phyloP scores from a whole-genome alignment of 2,113 vertebrate genomes.

The Motacilla alba region DNA sequence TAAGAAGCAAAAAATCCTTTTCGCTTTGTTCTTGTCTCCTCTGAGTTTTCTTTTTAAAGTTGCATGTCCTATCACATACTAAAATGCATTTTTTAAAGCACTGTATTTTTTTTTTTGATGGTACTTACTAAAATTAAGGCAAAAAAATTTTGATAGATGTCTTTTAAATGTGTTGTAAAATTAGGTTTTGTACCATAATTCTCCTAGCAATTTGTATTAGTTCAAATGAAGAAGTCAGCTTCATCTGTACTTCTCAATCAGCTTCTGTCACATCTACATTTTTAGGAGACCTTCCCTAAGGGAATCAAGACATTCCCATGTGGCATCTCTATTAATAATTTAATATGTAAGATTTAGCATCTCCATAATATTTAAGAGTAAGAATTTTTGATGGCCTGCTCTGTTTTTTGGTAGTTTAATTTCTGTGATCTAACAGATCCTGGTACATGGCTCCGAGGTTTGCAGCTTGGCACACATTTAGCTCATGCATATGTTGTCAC shows the following conservation, averaged over 20 bases:
- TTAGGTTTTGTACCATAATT: neutral
- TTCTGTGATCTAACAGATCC: neutral
- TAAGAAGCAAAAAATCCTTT: neutral
- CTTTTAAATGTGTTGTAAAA: neutral
- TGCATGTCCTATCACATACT: neutral
- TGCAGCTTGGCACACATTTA: neutral
- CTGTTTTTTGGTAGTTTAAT: neutral
- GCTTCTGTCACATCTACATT: neutral
- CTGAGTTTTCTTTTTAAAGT: neutral
- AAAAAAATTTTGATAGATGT: neutral
- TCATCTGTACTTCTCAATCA: neutral
- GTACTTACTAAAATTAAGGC: neutral
- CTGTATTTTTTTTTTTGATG: neutral
- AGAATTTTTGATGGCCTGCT: neutral
- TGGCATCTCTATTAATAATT: neutral
- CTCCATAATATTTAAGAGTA: neutral
- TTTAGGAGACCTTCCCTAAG: neutral
- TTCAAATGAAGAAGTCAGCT: neutral
- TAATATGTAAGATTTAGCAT: neutral
- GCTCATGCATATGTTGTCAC: neutral
- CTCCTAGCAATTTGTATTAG: neutral
- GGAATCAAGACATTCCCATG: neutral
- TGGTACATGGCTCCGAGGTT: neutral
- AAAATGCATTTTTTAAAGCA: neutral
- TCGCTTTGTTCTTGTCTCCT: neutral